Base-by-base conservation (phyloP, 1,140 invertebrate species). In the Hermetia illucens region DNA sequence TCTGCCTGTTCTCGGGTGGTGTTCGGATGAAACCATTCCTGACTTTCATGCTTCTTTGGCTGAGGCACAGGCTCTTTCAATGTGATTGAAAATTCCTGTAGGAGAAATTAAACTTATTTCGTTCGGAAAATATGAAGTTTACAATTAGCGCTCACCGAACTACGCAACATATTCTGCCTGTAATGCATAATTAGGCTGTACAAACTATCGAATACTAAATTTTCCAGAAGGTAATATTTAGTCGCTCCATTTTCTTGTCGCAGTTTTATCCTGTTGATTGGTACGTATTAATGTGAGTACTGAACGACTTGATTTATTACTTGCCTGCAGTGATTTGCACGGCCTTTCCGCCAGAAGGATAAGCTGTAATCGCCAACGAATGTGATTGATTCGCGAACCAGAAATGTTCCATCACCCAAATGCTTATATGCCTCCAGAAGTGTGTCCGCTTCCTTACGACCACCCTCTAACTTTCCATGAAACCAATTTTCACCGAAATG, bases 401-500 rank as follows among this genome's bases (percentile, higher is more conserved):
- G 68, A 63, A 97, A 98, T 3, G 89, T 93, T 1, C 92, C 93
- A 60, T 96, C 89, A 2, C 91, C 91, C 12, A 95, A 68, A 60
- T 88, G 69, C 1, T 85, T 76, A 60, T 93, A 88, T 9, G 73
- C 66, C 41, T 75, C 69, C 1, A 96, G 60, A 5, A 69, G 44
- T 39, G 72, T 66, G 56, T 81, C 77, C 2, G 82, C 80, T 46
- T 79, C 70, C 13, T 62, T 62, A 22, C 87, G 62, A 2, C 83
- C 84, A 43, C 74, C 82, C 33, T 77, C 70, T 15, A 95, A 55
- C 58, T 82, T 80, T 0, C 87, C 86, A 58, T 96, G 92, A 54
- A 94, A 97, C 92, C 93, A 97, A 55, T 84, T 83, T 64, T 96
- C 92, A 42, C 81, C 79, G 56, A 88, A 93, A 65, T 98, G 92